These are phyloP conservation scores for Pseudobourletiella spinata DNA, from an alignment of 1,140 invertebrate species.

Conservation along the genomic window DNA sequence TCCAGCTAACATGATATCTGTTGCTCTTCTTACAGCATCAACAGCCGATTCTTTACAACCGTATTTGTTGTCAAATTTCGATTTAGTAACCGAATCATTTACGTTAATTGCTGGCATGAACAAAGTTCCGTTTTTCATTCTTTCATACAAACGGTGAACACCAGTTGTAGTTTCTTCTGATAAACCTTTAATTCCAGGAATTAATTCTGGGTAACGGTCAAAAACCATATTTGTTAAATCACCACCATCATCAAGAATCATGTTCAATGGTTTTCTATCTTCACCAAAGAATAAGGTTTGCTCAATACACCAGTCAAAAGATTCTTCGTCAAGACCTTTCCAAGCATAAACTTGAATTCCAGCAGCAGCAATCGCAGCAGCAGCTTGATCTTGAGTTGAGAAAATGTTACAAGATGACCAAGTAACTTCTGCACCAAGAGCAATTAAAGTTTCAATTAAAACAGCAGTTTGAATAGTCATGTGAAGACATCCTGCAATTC, in stretches of 20 bases:
- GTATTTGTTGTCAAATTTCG: too few relatives aligned
- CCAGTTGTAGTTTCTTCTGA: constrained; percentile 98
- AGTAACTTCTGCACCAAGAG: constrained; percentile 91
- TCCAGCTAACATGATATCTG: too few relatives aligned
- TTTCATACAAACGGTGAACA: constrained; percentile 95
- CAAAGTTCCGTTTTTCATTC: constrained; percentile 77
- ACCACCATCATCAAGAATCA: constrained; percentile 99
- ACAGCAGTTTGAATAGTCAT: constrained; percentile 99
- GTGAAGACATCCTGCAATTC: constrained; percentile 94
- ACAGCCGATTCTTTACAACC: too few relatives aligned
- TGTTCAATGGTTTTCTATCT: constrained; percentile 78
- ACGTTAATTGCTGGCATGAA: constrained; percentile 96
- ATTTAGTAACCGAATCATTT: constrained; percentile 97
- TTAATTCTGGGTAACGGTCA: constrained; percentile 78
- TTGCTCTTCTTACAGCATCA: too few relatives aligned
- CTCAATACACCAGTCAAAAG: constrained; percentile 98
- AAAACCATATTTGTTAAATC: constrained; percentile 95
- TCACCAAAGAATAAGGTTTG: constrained; percentile 78
- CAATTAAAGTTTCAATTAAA: constrained; percentile 91
- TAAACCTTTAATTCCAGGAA: constrained; percentile 76
- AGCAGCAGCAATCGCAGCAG: constrained; percentile 89
- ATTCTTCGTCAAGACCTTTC: constrained; percentile 99
- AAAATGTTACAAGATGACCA: constrained; percentile 99
- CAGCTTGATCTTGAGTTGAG: constrained; percentile 93
- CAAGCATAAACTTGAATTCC: constrained; percentile 98